Percentiles rank a stretch among this genome's conserved stretches.
Conservation (phyloP, 1,140 invertebrate genomes). For the Papilio helenus region DNA sequence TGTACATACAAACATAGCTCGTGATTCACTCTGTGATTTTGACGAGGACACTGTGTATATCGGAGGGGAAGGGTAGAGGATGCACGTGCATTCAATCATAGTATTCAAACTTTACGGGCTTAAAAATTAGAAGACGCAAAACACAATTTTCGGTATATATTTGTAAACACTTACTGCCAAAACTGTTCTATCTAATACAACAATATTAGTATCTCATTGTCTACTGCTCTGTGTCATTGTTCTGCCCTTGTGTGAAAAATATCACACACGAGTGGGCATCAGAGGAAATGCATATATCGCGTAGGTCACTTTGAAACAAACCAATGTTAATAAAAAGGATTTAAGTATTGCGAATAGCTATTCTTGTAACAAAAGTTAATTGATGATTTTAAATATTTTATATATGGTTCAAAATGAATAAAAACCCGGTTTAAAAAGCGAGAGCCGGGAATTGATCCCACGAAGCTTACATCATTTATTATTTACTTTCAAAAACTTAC, state of each 20-base stretch:
- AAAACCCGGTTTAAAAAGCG: background rate
- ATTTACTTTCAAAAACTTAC: background rate
- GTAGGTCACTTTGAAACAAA: background rate
- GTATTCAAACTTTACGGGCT: background rate
- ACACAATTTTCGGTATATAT: no score
- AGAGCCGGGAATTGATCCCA: background rate
- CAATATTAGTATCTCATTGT: no score
- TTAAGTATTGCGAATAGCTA: no score
- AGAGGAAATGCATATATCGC: background rate
- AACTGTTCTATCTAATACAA: no score
- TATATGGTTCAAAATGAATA: background rate
- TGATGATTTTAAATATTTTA: background rate
- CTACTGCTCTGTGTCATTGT: no score
- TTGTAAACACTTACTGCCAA: no score
- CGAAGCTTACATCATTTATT: background rate
- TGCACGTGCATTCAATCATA: background rate
- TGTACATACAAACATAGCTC: background rate
- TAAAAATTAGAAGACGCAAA: background rate
- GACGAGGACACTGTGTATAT: background rate
- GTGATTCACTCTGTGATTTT: slow-evolving; percentile 30
- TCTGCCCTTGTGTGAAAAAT: background rate
- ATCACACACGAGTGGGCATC: background rate
- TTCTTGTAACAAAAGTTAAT: background rate
- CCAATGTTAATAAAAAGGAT: background rate
- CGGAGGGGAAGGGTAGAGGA: background rate